phyloP scores from a whole-genome alignment of 2,888 invertebrate genomes.

The Silvanus unidentatus region DNA sequence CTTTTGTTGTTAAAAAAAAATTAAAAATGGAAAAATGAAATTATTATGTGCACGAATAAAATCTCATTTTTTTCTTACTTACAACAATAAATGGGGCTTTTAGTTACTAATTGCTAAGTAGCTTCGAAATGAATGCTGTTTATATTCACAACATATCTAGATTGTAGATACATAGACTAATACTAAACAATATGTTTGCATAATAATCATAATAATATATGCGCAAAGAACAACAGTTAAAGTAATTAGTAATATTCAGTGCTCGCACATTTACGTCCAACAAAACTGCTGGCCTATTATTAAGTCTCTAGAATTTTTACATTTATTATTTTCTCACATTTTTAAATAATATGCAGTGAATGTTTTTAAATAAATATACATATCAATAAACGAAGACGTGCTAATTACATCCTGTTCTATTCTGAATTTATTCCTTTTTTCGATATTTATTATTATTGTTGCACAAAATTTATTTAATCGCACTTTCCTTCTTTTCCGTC shows the following conservation, averaged over 20 bases:
- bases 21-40: too few relatives aligned
- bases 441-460: too few relatives aligned
- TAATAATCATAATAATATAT: conserved; percentile 3
- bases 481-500: background rate
- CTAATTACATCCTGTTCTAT: conserved; percentile 24
- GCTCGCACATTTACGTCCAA: background rate
- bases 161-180: conserved; percentile 14
- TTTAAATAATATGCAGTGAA: too few relatives aligned
- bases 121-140: background rate
- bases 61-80: too few relatives aligned
- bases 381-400: conserved; percentile 9
- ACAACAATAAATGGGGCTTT: too few relatives aligned
- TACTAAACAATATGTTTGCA: conserved; percentile 5
- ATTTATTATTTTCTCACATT: too few relatives aligned
- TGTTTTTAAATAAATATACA: too few relatives aligned
- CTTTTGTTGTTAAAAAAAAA: background rate
- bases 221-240: conserved; percentile 9
- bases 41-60: background rate
- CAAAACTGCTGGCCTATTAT: too few relatives aligned
- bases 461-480: background rate
- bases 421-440: background rate
- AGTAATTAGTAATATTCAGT: conserved; percentile 6
- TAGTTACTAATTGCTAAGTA: background rate
- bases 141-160: too few relatives aligned
- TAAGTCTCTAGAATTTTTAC: too few relatives aligned